A percentile compares a stretch with the other conserved stretches of the same genome.
These are phyloP conservation scores for Larimichthys crocea DNA, from an alignment of 2,113 vertebrate genomes.

Conservation along the genomic window DNA sequence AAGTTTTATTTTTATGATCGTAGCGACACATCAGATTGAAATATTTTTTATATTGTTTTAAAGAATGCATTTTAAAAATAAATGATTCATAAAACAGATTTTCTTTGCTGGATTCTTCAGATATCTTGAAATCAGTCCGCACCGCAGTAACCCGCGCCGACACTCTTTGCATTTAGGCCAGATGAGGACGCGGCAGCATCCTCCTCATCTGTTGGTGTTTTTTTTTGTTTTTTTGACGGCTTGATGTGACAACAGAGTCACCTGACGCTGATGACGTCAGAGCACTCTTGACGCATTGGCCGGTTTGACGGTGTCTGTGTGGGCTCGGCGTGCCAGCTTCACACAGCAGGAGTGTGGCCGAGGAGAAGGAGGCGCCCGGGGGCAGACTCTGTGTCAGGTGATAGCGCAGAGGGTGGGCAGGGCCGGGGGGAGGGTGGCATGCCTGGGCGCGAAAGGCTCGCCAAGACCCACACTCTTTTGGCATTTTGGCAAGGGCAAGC, in stretches of 20 bases:
- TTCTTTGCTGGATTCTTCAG: neutral
- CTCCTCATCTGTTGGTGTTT: neutral
- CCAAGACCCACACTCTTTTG: slow-evolving; percentile 87
- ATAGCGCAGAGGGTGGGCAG: slow-evolving; percentile 85
- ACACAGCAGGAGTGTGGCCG: slow-evolving; percentile 79
- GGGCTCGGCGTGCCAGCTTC: slow-evolving; percentile 70
- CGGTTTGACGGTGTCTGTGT: slow-evolving; percentile 60
- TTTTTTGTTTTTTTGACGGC: slow-evolving; percentile 18
- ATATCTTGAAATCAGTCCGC: neutral
- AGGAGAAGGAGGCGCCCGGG: slow-evolving; percentile 78
- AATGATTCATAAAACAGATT: neutral
- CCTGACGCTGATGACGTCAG: slow-evolving; percentile 45
- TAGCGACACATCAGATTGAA: neutral
- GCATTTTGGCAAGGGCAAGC: slow-evolving; percentile 88
- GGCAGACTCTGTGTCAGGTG: slow-evolving; percentile 87
- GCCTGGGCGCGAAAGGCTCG: slow-evolving; percentile 76
- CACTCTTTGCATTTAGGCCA: slow-evolving; percentile 5
- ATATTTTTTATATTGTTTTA: neutral
- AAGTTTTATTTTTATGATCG: neutral
- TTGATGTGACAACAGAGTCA: slow-evolving; percentile 39
- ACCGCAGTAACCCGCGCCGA: rapidly evolving
- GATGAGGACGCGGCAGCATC: slow-evolving; percentile 33
- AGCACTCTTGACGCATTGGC: slow-evolving; percentile 59
- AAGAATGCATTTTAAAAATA: neutral
- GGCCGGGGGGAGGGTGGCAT: slow-evolving; percentile 73